Evolutionary conservation across 2,113 vertebrate genomes (phyloP), one percentile per base, ranked within the genome.

Genomic region (Serilophus lunatus): DNA sequence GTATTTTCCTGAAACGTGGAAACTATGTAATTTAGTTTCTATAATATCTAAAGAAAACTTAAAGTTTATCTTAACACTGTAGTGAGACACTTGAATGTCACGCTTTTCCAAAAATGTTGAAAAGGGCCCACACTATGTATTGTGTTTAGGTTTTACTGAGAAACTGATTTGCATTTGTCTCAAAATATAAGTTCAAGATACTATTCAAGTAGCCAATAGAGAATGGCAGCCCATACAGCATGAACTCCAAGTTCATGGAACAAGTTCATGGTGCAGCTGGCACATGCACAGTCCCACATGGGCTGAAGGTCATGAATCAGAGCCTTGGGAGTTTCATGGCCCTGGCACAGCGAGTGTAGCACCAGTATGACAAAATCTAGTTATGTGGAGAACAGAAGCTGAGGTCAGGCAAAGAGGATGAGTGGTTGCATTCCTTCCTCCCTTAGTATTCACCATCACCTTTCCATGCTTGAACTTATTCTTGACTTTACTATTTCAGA

Each of bases 101-200:
- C 6, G 8, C 86, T 76, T 28, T 72, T 59, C 57, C 38, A 44
- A 75, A 56, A 49, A 56, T 11, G 13, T 64, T 69, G 50, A 66
- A 86, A 90, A 84, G 6, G 42, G 16, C 56, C 81, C 77, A 50
- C 42, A 57, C 25, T 38, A n/a, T 36, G 18, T 66, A 50, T 74
- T 38, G 85, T 65, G 87, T 76, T 86, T 82, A 61, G 8, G 76
- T 95, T 86, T 64, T 35, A 33, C n/a, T 33, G 51, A 84, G 35
- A 61, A 78, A 74, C 14, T n/a, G 4, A 26, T 50, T 84, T 93
- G 15, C 23, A 66, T 82, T 40, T 19, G 85, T 80, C 94, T 42
- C 33, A 69, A 60, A 78, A 35, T 22, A 50, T 5, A 63, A 35
- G 8, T 26, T 72, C 14, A 61, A 65, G 18, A 13, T n/a, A 18